phyloP scores from a whole-genome alignment of 2,888 invertebrate species.

The Cybosia mesomella region DNA sequence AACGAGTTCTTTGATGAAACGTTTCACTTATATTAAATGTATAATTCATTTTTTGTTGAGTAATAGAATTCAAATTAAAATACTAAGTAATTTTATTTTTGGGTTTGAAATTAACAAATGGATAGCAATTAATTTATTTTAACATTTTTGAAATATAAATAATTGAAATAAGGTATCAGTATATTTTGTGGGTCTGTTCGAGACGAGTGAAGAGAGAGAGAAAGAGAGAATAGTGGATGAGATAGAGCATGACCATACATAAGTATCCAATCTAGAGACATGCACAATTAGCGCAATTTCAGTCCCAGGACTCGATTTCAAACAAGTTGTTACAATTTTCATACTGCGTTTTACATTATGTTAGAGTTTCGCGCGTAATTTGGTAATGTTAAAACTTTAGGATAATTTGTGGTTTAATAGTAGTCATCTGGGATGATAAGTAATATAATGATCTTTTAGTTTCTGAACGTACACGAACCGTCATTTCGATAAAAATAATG shows the following conservation, averaged over 20 bases:
- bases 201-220: too few relatives aligned
- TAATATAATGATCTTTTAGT: neutral
- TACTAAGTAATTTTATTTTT: neutral
- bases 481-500: neutral
- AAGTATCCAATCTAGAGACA: too few relatives aligned
- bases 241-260: too few relatives aligned
- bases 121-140: neutral
- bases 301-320: too few relatives aligned
- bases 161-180: neutral
- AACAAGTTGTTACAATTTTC: too few relatives aligned
- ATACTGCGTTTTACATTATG: too few relatives aligned
- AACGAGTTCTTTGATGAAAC: constrained; percentile 11
- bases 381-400: too few relatives aligned
- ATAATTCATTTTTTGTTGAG: constrained; percentile 15
- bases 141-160: neutral
- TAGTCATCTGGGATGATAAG: neutral
- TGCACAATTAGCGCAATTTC: too few relatives aligned
- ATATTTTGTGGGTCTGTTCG: neutral
- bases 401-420: too few relatives aligned
- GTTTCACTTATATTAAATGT: neutral
- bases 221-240: too few relatives aligned
- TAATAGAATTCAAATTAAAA: neutral
- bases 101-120: neutral
- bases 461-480: neutral
- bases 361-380: too few relatives aligned